Conservation (phyloP, 2,797 vertebrate species). For the Spheniscus humboldti region DNA sequence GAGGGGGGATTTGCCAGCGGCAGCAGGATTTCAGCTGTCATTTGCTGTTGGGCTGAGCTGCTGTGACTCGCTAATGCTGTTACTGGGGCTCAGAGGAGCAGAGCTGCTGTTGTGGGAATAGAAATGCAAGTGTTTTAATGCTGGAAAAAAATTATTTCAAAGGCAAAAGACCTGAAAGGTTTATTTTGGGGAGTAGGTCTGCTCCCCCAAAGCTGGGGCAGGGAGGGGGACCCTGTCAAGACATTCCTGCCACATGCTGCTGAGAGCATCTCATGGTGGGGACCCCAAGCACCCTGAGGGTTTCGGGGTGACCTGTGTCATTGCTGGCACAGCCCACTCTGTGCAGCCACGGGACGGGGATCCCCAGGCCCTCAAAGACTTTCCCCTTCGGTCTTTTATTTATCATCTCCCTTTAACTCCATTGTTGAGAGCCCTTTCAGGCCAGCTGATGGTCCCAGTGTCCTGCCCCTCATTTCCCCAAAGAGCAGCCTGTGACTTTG, state of each 20-base stretch:
- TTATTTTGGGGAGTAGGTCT: not conserved
- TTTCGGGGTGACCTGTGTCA: not conserved
- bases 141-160: not conserved
- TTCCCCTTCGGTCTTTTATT: not conserved
- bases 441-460: not conserved
- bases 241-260: not conserved
- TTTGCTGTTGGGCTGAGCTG: constrained; percentile 44
- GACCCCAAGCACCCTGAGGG: not conserved
- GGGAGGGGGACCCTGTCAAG: not conserved
- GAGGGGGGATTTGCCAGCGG: not conserved
- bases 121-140: not conserved
- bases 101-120: constrained; percentile 13
- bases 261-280: not conserved
- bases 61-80: constrained; percentile 36
- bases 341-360: accelerated
- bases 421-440: not conserved
- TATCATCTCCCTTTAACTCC: not conserved
- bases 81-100: not conserved
- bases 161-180: not conserved
- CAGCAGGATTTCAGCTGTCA: constrained; percentile 47
- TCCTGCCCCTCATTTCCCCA: not conserved
- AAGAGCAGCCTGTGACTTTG: not conserved
- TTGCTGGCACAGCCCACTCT: not conserved
- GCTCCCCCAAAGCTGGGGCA: not conserved
- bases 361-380: not conserved